Conservation (phyloP, 2,797 vertebrate genomes). For the Brachyalestes nurse region DNA sequence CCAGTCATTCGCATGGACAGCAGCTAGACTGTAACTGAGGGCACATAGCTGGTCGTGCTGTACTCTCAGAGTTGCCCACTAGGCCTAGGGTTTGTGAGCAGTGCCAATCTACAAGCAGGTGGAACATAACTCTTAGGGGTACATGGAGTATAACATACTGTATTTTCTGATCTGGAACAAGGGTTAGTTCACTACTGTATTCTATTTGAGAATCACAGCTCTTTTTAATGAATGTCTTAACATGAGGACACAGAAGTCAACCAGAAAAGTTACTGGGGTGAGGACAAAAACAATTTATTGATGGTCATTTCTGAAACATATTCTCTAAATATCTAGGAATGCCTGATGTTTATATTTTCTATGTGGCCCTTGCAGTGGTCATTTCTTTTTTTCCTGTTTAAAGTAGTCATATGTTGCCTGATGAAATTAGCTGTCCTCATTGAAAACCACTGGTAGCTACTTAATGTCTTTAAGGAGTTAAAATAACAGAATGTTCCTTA, state of each 20-base stretch:
- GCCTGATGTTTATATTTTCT: background rate
- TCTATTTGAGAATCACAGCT: background rate
- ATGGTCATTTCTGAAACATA: background rate
- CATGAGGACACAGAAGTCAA: background rate
- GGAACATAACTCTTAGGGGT: background rate
- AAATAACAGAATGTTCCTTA: background rate
- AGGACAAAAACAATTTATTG: too few species aligned
- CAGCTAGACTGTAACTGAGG: slow-evolving; percentile 16
- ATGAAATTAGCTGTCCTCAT: background rate
- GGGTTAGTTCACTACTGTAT: background rate
- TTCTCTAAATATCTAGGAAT: background rate
- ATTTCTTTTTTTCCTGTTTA: background rate
- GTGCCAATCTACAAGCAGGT: slow-evolving; percentile 13
- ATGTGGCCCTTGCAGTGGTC: background rate
- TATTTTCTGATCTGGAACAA: background rate
- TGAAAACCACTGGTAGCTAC: background rate
- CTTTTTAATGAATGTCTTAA: background rate
- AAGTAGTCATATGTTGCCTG: background rate
- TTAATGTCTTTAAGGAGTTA: background rate
- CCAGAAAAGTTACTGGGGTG: too few species aligned
- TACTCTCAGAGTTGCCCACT: slow-evolving; percentile 20
- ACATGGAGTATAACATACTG: background rate
- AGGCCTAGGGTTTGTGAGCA: slow-evolving; percentile 7
- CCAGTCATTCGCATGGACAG: slow-evolving; percentile 14
- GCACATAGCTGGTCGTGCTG: slow-evolving; percentile 16